Conservation (phyloP, 2,888 invertebrate genomes). For the Pegoplata infirma region DNA sequence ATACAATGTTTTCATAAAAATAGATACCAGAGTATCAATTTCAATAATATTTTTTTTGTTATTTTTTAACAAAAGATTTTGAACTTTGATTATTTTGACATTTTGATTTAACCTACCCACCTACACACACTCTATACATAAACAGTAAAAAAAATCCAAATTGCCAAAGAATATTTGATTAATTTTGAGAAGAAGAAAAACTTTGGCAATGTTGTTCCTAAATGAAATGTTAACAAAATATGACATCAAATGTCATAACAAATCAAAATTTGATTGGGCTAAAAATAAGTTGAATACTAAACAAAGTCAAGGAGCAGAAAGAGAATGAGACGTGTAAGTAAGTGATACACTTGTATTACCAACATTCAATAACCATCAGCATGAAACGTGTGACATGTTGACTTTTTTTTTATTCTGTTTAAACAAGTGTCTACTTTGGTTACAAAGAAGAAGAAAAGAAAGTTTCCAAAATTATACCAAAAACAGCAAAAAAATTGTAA, state of each 20-base stretch:
- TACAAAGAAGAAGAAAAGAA: background rate
- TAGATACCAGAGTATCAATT: no score
- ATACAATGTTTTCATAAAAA: no score
- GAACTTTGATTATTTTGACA: conserved; percentile 24
- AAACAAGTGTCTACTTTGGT: conserved; percentile 13
- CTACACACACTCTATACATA: background rate
- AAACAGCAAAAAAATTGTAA: background rate
- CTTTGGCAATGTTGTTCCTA: background rate
- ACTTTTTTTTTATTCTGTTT: no score
- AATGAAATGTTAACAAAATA: conserved; percentile 11
- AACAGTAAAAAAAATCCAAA: background rate
- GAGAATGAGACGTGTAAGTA: no score
- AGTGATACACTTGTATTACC: background rate
- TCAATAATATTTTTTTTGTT: background rate
- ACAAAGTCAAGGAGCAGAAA: background rate
- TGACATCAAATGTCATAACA: conserved; percentile 37
- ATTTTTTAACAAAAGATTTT: background rate
- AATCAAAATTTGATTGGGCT: conserved; percentile 40
- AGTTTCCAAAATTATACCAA: background rate
- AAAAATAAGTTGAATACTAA: background rate
- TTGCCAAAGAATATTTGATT: background rate
- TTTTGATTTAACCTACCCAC: background rate
- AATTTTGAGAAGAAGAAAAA: background rate
- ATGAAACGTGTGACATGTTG: conserved; percentile 13
- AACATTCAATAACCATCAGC: background rate